Base-by-base conservation (phyloP, 2,888 invertebrate species). In the Endomychus coccineus region DNA sequence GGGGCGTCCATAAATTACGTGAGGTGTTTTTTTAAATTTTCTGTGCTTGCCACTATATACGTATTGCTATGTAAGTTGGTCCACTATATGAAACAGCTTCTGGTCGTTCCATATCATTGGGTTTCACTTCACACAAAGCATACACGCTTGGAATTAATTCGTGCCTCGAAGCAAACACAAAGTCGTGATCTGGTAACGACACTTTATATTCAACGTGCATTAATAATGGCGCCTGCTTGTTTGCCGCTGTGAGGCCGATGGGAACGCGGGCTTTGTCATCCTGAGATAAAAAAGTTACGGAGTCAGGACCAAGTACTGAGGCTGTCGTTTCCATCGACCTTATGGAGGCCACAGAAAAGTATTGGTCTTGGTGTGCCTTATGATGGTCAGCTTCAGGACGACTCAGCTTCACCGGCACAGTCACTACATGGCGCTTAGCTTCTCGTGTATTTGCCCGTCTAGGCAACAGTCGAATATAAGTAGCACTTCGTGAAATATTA, bases 11-110 rank as follows among this genome's bases (percentile, higher is more conserved):
- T n/a, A n/a, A n/a, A n/a, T n/a, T n/a, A n/a, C n/a, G n/a, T n/a
- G n/a, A n/a, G n/a, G n/a, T n/a, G n/a, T n/a, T n/a, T n/a, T n/a
- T n/a, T n/a, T n/a, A n/a, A n/a, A n/a, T n/a, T n/a, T n/a, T n/a
- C n/a, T 19, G 40, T 42, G n/a, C n/a, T n/a, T n/a, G n/a, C n/a
- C n/a, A n/a, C n/a, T n/a, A n/a, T n/a, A n/a, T n/a, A n/a, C 48
- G 44, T 16, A 48, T 57, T 50, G 61, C 55, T 27, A 67, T 51
- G 46, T 61, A 62, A 31, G 64, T 67, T 32, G 67, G 64, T 10
- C 66, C 67, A 35, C 50, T 54, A n/a, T n/a, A 62, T 15, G 51
- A 35, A 16, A 65, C 60, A 28, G 58, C 58, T 48, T 57, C 34
- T 38, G 52, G 48, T 24, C 48, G 42, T 31, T 56, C 55, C 41